A percentile compares a stretch with the other conserved stretches of the same genome.
These are phyloP conservation scores for Ceramica pisi DNA, from an alignment of 2,888 invertebrate genomes.

Conservation along the genomic window DNA sequence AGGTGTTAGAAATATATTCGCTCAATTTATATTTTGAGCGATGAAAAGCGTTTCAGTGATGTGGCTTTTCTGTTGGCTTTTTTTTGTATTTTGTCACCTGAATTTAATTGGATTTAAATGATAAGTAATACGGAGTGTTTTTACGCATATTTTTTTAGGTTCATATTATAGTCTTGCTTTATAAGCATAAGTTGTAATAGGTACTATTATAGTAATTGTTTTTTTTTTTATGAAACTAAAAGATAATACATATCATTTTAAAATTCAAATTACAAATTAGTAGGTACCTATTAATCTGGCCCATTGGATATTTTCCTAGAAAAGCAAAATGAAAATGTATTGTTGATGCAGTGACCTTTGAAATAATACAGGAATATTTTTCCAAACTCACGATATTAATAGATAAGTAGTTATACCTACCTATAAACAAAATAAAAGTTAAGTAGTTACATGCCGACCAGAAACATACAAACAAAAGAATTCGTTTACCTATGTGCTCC, in stretches of 20 bases:
- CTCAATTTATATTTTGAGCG: conserved; percentile 42
- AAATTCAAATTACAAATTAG: neutral
- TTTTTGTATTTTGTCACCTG: neutral
- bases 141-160: too few relatives aligned
- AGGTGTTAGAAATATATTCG: conserved; percentile 62
- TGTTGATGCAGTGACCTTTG: too few relatives aligned
- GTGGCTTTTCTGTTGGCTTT: neutral
- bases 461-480: conserved; percentile 9
- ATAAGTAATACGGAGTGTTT: neutral
- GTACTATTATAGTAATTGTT: too few relatives aligned
- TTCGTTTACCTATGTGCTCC: neutral
- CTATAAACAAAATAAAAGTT: neutral
- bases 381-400: neutral
- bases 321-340: neutral
- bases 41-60: conserved; percentile 2
- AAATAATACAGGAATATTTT: neutral
- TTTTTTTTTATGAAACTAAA: neutral
- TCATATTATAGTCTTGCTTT: too few relatives aligned
- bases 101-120: conserved; percentile 1
- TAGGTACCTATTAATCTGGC: neutral
- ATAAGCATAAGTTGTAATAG: too few relatives aligned
- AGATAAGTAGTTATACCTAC: too few relatives aligned
- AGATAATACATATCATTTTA: neutral
- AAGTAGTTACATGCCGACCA: neutral
- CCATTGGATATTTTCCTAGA: neutral